These are phyloP conservation scores for Euborellia annulipes DNA, from an alignment of 1,140 invertebrate species.

Conservation along the genomic window DNA sequence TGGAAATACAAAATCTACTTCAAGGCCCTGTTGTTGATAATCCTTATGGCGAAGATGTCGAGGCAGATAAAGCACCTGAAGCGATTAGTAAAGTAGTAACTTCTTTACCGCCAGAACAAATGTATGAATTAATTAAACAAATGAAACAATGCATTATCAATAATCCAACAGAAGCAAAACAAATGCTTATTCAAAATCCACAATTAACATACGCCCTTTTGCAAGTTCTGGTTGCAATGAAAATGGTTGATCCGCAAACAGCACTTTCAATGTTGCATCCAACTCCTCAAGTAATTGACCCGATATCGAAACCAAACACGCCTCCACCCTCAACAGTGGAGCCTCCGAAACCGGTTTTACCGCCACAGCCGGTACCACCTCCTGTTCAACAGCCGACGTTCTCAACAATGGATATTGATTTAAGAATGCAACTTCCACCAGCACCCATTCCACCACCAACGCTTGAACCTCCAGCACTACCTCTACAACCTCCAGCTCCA, in stretches of 20 bases:
- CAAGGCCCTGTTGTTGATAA: conserved; percentile 71
- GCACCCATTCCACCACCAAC: no score
- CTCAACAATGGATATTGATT: conserved; percentile 7
- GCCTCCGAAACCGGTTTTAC: no score
- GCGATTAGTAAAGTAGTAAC: conserved; percentile 93
- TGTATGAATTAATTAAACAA: conserved; percentile 99
- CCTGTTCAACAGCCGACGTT: conserved; percentile 15
- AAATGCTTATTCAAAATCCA: conserved; percentile 97
- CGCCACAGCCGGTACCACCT: no score
- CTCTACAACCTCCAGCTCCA: no score
- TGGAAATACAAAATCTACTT: conserved; percentile 84
- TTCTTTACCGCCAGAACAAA: conserved; percentile 94
- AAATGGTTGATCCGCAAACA: conserved; percentile 91
- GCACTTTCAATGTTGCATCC: conserved; percentile 38
- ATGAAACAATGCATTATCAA: conserved; percentile 90
- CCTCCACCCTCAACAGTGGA: no score
- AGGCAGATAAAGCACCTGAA: conserved; percentile 89
- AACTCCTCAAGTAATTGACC: not conserved
- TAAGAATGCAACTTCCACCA: conserved; percentile 1
- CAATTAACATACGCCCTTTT: conserved; percentile 93
- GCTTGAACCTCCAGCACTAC: no score
- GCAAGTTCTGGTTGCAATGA: conserved; percentile 80
- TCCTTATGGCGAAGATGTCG: conserved; percentile 67
- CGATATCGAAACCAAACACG: not conserved
- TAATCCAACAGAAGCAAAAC: conserved; percentile 74